Conservation (phyloP, 1,140 invertebrate genomes). For the Augochlora pura region DNA sequence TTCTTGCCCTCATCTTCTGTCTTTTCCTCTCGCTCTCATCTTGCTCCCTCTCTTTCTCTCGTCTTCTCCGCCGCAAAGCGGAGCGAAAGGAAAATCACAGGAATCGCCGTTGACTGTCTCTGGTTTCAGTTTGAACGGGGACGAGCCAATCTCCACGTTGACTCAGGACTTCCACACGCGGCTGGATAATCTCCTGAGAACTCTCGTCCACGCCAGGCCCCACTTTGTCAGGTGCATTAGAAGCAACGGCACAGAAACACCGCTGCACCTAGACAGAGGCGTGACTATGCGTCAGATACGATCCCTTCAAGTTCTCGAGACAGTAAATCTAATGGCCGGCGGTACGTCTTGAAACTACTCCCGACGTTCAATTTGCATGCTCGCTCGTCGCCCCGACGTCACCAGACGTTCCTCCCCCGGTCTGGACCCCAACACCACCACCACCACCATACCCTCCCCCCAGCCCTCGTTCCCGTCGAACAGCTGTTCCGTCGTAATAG, state of each 20-base stretch:
- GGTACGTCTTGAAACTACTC: conserved; percentile 73
- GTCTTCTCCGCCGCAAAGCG: background rate
- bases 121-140: conserved; percentile 86
- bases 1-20: too few relatives aligned
- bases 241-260: conserved; percentile 89
- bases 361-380: background rate
- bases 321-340: conserved; percentile 96
- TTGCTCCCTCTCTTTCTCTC: too few relatives aligned
- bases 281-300: conserved; percentile 92
- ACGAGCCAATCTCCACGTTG: conserved; percentile 93
- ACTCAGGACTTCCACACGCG: conserved; percentile 97
- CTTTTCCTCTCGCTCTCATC: too few relatives aligned
- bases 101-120: conserved; percentile 18
- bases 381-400: background rate
- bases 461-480: too few relatives aligned
- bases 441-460: too few relatives aligned
- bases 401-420: background rate
- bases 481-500: too few relatives aligned
- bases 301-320: conserved; percentile 95
- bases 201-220: conserved; percentile 94
- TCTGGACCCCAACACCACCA: too few relatives aligned
- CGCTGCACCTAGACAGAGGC: conserved; percentile 89
- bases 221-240: conserved; percentile 96
- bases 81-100: background rate
- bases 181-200: conserved; percentile 94